Percentiles rank a stretch among this genome's conserved stretches.
These are phyloP conservation scores for Drosophila formosana DNA, from an alignment of 2,888 invertebrate species.

Conservation along the genomic window DNA sequence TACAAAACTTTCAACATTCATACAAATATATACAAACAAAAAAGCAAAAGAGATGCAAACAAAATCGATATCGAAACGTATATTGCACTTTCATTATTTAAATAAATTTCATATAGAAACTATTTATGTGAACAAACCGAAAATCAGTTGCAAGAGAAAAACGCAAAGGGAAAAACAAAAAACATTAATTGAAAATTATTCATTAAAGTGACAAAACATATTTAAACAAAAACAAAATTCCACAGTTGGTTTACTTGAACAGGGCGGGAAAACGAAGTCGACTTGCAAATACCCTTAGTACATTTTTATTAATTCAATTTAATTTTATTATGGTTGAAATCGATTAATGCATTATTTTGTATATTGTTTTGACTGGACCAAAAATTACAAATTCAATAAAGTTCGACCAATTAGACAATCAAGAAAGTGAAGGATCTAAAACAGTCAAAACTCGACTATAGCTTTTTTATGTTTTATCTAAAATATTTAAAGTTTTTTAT, in stretches of 20 bases:
- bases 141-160: slow-evolving; percentile 32
- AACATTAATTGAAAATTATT: slow-evolving; percentile 70
- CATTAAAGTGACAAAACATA: slow-evolving; percentile 67
- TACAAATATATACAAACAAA: slow-evolving; percentile 37
- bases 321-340: no score
- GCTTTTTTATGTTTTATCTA: no score
- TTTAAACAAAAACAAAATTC: slow-evolving; percentile 37
- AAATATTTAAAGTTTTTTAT: no score
- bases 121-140: slow-evolving; percentile 34
- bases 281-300: slow-evolving; percentile 4
- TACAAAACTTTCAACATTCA: slow-evolving; percentile 58
- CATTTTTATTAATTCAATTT: no score
- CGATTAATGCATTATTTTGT: no score
- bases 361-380: no score
- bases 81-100: slow-evolving; percentile 70
- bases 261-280: slow-evolving; percentile 4
- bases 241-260: slow-evolving; percentile 35
- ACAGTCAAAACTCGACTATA: no score
- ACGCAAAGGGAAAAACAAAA: slow-evolving; percentile 32
- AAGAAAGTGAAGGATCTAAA: no score
- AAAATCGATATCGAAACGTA: slow-evolving; percentile 28
- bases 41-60: slow-evolving; percentile 22
- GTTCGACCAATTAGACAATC: no score
- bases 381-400: no score
- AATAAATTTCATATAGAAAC: slow-evolving; percentile 54